Base-by-base conservation (phyloP, 2,888 invertebrate genomes). In the Thymelicus lineola region DNA sequence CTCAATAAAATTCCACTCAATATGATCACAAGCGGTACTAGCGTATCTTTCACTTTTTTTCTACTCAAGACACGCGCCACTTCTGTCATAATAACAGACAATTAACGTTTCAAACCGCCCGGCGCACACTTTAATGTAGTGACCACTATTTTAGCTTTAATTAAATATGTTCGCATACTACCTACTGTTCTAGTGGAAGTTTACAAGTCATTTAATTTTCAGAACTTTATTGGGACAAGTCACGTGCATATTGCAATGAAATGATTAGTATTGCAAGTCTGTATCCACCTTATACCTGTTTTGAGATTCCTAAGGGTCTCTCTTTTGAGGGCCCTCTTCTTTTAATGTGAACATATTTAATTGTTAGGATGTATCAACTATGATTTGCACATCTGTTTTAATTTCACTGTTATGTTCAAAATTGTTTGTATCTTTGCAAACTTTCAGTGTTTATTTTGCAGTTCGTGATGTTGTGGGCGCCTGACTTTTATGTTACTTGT, bases 1-100 rank as follows among this genome's bases (percentile, higher is more conserved):
- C 20, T 53, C 20, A 53, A 53, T 53, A 20, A 53, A 53, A 86
- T 90, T 90, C 90, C 92, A 88, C 90, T 79, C 83, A 80, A 82
- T 86, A 82, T 82, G 83, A 79, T 71, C 71, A 70, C 72, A 72
- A 74, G 71, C 77, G 82, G 83, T 86, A 83, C 81, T 85, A 69
- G 71, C 69, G 71, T 71, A 70, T 82, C 86, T 88, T 93, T 92
- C 93, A 91, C 93, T 93, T 92, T 92, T 91, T 92, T 93, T 93
- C 81, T 82, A 82, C 79, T 82, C 80, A 79, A 86, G 81, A 80
- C 89, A 87, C 89, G 88, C 91, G 90, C 82, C 80, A 88, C 82
- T 81, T 79, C 79, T 78, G 77, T 82, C 78, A 80, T 85, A 84
- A 85, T 86, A 81, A 79, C 79, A 80, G 79, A 77, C 80, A 81